Evolutionary conservation across 2,888 invertebrate genomes (phyloP).

Genomic region (Diarsia mendica): DNA sequence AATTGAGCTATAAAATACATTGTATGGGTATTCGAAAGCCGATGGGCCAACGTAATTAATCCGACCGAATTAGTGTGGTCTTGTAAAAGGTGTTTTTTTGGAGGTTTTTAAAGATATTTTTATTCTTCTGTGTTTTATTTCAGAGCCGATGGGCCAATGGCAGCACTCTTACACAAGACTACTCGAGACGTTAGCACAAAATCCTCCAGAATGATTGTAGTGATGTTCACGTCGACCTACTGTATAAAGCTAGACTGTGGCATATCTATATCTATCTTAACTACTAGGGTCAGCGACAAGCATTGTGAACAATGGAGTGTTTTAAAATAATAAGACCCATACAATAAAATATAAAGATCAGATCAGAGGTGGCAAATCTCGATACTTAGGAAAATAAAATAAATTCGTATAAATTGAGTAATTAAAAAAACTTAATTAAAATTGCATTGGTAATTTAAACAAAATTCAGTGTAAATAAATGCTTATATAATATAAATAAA

Average conservation of each 20-base stretch:
- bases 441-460: slow-evolving; percentile 1
- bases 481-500: slow-evolving; percentile 6
- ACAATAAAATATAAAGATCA: slow-evolving; percentile 45
- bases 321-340: slow-evolving; percentile 48
- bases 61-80: neutral
- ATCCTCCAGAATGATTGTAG: neutral
- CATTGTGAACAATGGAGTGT: slow-evolving; percentile 59
- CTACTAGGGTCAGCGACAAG: slow-evolving; percentile 64
- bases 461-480: neutral
- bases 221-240: slow-evolving; percentile 16
- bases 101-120: neutral
- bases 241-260: slow-evolving; percentile 52
- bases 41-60: neutral
- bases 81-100: neutral
- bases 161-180: neutral
- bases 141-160: too few species aligned
- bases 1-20: neutral
- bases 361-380: slow-evolving; percentile 42
- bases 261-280: slow-evolving; percentile 64
- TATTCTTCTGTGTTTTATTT: neutral
- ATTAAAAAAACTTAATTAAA: neutral
- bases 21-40: neutral
- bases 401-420: neutral
- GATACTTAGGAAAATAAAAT: neutral
- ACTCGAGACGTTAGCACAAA: neutral